phyloP scores from a whole-genome alignment of 2,797 vertebrate species.

The Bovichtus diacanthus region DNA sequence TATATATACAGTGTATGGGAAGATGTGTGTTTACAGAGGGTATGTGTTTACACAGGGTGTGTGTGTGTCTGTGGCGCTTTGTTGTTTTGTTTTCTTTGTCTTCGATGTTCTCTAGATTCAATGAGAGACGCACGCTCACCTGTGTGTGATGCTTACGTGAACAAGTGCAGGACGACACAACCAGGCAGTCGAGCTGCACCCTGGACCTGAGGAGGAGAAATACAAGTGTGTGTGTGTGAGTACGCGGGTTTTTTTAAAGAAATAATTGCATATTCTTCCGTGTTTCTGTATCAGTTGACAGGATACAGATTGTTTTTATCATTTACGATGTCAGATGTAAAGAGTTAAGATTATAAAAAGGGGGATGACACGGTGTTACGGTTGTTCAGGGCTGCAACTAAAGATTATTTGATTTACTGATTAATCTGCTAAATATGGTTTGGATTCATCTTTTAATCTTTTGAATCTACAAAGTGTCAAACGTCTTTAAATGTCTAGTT shows the following conservation, averaged over 20 bases:
- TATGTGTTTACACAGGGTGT: conserved; percentile 23
- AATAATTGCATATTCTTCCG: too few species aligned
- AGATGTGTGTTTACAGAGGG: conserved; percentile 34
- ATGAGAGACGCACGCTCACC: not conserved
- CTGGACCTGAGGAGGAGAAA: conserved; percentile 4
- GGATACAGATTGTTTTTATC: not conserved
- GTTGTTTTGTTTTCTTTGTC: not conserved
- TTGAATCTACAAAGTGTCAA: too few species aligned
- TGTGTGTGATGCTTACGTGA: conserved; percentile 1
- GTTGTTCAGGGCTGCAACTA: not conserved
- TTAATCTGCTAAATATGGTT: too few species aligned
- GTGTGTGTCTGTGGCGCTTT: not conserved
- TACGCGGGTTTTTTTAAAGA: not conserved
- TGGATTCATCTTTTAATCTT: too few species aligned
- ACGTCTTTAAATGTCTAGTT: too few species aligned
- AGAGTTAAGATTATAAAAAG: too few species aligned
- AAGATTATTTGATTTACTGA: not conserved
- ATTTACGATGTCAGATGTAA: not conserved
- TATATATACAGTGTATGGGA: too few species aligned
- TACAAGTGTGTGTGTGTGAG: not conserved
- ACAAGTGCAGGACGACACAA: not conserved
- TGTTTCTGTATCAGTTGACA: too few species aligned
- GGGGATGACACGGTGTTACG: not conserved
- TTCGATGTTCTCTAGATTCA: too few species aligned
- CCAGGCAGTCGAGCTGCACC: not conserved